These are phyloP conservation scores for Elgaria multicarinata DNA, from an alignment of 2,113 vertebrate species.

Conservation along the genomic window DNA sequence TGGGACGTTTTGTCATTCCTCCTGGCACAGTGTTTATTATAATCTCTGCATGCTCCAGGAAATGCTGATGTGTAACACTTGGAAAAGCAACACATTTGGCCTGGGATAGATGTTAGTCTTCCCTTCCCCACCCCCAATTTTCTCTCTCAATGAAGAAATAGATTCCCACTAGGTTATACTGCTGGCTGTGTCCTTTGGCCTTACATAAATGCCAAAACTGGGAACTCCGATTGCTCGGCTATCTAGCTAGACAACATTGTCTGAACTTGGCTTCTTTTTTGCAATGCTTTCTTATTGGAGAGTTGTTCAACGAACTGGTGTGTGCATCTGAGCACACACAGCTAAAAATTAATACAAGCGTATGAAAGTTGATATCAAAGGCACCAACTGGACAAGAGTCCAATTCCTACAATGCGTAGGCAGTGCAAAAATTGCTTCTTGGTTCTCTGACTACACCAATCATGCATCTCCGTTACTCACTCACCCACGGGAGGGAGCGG, in stretches of 20 bases:
- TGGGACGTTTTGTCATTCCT: slow-evolving; percentile 36
- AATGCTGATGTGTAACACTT: slow-evolving; percentile 1
- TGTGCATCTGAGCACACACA: too few relatives aligned
- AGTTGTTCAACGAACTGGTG: not conserved
- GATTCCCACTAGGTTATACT: not conserved
- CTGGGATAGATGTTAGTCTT: not conserved
- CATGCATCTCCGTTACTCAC: not conserved
- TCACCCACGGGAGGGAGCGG: slow-evolving; percentile 30
- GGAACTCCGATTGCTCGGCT: not conserved
- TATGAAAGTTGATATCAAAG: not conserved
- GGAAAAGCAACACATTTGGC: not conserved
- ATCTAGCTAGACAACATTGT: not conserved
- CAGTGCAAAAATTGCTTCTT: slow-evolving; percentile 14
- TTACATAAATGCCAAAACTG: not conserved
- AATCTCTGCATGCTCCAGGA: not conserved
- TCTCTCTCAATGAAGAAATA: not conserved
- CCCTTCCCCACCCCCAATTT: not conserved
- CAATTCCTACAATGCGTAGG: not conserved
- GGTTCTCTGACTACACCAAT: slow-evolving; percentile 9
- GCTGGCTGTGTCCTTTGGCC: not conserved
- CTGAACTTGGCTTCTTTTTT: not conserved
- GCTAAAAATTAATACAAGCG: not conserved
- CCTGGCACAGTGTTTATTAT: not conserved
- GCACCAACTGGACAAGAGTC: not conserved
- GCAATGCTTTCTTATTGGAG: not conserved